Evolutionary conservation across 2,888 invertebrate genomes (phyloP), one percentile per base, ranked within the genome.

Genomic region (Ornithoptera priamus): DNA sequence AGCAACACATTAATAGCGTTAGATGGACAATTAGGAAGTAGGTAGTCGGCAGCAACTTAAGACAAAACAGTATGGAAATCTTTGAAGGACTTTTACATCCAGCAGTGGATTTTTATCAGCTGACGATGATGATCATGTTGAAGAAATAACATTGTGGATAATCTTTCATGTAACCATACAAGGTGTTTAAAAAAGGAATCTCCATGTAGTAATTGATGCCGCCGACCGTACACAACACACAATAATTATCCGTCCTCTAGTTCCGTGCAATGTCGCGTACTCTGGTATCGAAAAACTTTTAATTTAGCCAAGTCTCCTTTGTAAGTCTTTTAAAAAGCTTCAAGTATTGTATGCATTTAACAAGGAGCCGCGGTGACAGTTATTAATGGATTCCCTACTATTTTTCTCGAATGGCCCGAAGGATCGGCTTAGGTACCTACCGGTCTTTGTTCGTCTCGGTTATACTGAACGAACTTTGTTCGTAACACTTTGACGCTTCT

Each of bases 341-440:
- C 90, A 86, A 90, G 91, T 92, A 92, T 92, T 92, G 92, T 92
- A 92, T 92, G 92, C 92, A 90, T 91, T 90, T 92, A 92, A 92
- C 92, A 92, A 92, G 92, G 89, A 90, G 85, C 85, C 82, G 78
- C 82, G 75, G 86, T 83, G 91, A 92, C 91, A 90, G 90, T 82
- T 92, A 92, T 91, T 89, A 91, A 92, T 92, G 91, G 88, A 78
- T 87, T 88, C 86, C 81, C 87, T 87, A 89, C 92, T 90, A 92
- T 92, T 92, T 91, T 90, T 90, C 92, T 90, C 88, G 81, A 84
- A 78, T 80, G 78, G 79, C 78, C 82, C 89, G 83, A 87, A 89
- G 89, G 89, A 90, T 88, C 89, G 87, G 85, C 85, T 86, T 87
- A 87, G 88, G 85, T 85, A 85, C 81, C 82, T 80, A 81, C 74